Evolutionary conservation across 1,140 invertebrate species (phyloP).

Genomic region (Conus betulinus): DNA sequence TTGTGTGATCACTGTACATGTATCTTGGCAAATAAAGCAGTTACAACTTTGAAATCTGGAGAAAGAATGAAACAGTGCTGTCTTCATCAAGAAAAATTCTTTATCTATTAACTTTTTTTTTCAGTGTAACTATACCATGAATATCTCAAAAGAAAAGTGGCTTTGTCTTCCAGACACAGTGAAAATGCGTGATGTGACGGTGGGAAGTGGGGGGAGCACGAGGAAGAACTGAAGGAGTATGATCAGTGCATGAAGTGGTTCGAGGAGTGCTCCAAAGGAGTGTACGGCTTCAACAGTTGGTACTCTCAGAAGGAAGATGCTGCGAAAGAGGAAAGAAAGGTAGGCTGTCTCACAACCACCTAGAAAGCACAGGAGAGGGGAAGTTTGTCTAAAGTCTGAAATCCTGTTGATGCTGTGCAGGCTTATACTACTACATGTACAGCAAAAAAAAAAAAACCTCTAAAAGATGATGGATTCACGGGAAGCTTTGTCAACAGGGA

Average conservation of each 20-base stretch:
- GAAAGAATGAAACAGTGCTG: too few relatives aligned
- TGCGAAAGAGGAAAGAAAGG: constrained; percentile 65
- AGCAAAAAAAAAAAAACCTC: too few relatives aligned
- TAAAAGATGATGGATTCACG: too few relatives aligned
- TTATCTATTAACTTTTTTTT: too few relatives aligned
- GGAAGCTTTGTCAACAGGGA: too few relatives aligned
- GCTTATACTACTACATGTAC: background rate
- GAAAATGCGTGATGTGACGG: constrained; percentile 65
- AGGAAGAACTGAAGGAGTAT: constrained; percentile 69
- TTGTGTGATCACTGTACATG: too few relatives aligned
- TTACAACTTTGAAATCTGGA: too few relatives aligned
- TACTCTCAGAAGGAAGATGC: constrained; percentile 62
- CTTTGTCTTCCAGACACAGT: constrained; percentile 61
- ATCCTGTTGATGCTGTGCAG: background rate
- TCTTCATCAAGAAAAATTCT: too few relatives aligned
- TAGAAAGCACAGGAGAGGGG: background rate
- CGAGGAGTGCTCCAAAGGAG: constrained; percentile 61
- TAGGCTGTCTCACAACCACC: constrained; percentile 5
- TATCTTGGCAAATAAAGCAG: too few relatives aligned
- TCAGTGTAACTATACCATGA: too few relatives aligned
- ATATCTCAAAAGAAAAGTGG: background rate
- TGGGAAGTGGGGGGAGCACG: constrained; percentile 62
- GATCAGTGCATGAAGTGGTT: constrained; percentile 70
- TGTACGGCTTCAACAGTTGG: constrained; percentile 62
- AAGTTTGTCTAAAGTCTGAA: background rate